Evolutionary conservation across 2,797 vertebrate genomes (phyloP), one percentile per base, ranked within the genome.

Genomic region (Zenarchopterus dispar): DNA sequence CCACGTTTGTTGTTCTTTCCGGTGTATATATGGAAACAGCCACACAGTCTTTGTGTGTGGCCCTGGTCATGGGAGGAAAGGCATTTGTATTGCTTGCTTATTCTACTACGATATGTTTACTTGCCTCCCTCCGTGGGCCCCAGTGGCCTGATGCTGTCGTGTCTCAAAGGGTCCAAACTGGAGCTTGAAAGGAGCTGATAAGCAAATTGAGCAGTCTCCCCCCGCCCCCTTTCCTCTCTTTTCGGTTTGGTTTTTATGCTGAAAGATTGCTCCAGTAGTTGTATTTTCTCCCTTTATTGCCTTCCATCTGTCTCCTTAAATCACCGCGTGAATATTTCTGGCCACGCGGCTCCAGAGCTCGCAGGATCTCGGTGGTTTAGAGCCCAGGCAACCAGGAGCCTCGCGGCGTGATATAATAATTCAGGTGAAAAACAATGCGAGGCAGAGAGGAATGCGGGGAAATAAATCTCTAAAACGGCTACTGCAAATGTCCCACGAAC

Each of bases 21-120:
- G 1, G 45, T 61, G 67, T 80, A 23, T 65, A 62, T 67, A 24
- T 77, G 56, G 62, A 72, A 56, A 47, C 36, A 48, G 58, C 36
- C 24, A 54, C 4, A 0, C 47, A 18, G n/a, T 72, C 73, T 66
- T 28, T 70, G 84, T 85, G 82, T 81, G 87, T 75, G 87, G 84
- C 79, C 82, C 56, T 18, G 71, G 81, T 68, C 80, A 76, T 72
- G 81, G 82, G 75, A 84, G 81, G 82, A 81, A 68, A 79, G 77
- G 56, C 76, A 57, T 82, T 62, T 81, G 75, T 86, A 52, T 16
- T 10, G 64, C 67, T 84, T 84, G 85, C 82, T 89, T 87, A 84
- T 74, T 81, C 73, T 78, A 5, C 64, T 26, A 33, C 33, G 33
- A 66, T 54, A 67, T 91, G 89, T 91, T 90, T 90, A 91, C 84